These are phyloP conservation scores for Leuciscus idus DNA, from an alignment of 2,113 vertebrate species.

Conservation along the genomic window DNA sequence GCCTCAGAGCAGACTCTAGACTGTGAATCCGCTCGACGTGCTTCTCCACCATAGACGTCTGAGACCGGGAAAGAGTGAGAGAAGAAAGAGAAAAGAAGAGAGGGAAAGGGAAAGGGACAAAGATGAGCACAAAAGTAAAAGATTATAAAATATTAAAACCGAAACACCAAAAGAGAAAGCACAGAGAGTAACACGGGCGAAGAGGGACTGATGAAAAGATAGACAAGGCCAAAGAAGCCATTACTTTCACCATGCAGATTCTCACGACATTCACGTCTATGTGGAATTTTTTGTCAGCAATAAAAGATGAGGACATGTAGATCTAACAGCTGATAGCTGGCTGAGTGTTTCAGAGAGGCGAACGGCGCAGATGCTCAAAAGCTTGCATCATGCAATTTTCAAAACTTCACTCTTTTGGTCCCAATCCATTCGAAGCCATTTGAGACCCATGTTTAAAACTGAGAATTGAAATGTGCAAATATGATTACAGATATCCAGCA, in stretches of 20 bases:
- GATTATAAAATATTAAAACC: conserved; percentile 18
- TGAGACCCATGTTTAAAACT: conserved; percentile 30
- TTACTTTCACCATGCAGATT: conserved; percentile 18
- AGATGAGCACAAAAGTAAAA: neutral
- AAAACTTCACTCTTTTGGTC: conserved; percentile 43
- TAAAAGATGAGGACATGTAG: conserved; percentile 52
- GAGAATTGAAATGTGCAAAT: conserved; percentile 23
- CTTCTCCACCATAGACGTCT: conserved; percentile 94
- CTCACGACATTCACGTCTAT: neutral
- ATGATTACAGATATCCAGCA: conserved; percentile 28
- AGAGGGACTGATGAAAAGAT: conserved; percentile 23
- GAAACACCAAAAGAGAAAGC: conserved; percentile 1
- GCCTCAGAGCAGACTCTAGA: conserved; percentile 88
- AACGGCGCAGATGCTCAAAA: conserved; percentile 51
- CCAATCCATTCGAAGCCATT: conserved; percentile 44
- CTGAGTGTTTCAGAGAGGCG: conserved; percentile 51
- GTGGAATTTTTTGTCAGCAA: conserved; percentile 31
- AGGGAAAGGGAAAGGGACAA: neutral
- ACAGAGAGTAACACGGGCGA: neutral
- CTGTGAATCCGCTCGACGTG: conserved; percentile 90
- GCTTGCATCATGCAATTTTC: conserved; percentile 51
- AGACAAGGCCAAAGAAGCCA: conserved; percentile 24
- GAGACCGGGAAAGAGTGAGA: conserved; percentile 14
- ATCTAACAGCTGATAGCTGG: conserved; percentile 55
- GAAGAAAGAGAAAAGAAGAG: neutral